Percentiles rank a stretch among this genome's conserved stretches.
Evolutionary conservation across 2,113 vertebrate genomes (phyloP).

Genomic region (Paedocypris sp.): DNA sequence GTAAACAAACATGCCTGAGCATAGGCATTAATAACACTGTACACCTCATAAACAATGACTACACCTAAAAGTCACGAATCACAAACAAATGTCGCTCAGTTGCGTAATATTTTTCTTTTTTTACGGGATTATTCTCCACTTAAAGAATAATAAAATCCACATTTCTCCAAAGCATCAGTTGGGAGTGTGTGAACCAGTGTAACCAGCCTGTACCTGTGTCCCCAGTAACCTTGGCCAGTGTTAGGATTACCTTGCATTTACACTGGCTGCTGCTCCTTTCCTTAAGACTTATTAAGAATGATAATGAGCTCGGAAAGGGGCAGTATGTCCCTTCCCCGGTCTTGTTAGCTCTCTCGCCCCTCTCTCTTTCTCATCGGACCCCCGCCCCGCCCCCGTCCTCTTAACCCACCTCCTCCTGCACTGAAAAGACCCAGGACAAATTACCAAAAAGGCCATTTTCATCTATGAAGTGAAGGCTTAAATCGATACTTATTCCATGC

Average conservation of each 20-base stretch:
- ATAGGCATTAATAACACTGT: too few species aligned
- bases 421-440: constrained; percentile 92
- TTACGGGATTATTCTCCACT: too few species aligned
- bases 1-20: too few species aligned
- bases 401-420: constrained; percentile 46
- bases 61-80: too few species aligned
- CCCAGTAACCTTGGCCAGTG: constrained; percentile 96
- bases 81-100: too few species aligned
- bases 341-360: constrained; percentile 56
- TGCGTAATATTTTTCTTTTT: too few species aligned
- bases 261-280: constrained; percentile 95
- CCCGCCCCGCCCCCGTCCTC: background rate
- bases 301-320: constrained; percentile 97
- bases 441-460: constrained; percentile 71
- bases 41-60: too few species aligned
- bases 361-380: constrained; percentile 41
- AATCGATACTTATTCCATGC: constrained; percentile 74
- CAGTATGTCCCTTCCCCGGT: constrained; percentile 74
- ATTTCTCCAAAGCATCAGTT: too few species aligned
- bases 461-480: constrained; percentile 65
- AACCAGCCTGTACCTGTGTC: constrained; percentile 75
- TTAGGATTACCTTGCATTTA: constrained; percentile 99
- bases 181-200: too few species aligned
- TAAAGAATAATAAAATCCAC: too few species aligned
- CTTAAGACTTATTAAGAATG: constrained; percentile 99